These are phyloP conservation scores for Macrosiphum euphorbiae DNA, from an alignment of 2,888 invertebrate species.

Conservation along the genomic window DNA sequence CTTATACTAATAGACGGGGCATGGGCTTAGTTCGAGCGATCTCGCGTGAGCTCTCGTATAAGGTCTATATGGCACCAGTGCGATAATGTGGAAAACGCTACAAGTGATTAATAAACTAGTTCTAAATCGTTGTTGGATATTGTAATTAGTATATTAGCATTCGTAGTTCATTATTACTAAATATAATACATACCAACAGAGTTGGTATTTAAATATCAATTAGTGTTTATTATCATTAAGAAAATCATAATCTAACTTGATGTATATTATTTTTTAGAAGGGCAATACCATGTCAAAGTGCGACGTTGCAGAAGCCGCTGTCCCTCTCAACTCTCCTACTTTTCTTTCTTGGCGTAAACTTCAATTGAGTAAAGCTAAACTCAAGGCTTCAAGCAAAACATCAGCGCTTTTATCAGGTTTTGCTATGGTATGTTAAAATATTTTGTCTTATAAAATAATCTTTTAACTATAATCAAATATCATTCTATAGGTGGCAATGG, in stretches of 20 bases:
- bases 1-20: too few relatives aligned
- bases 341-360: slow-evolving; percentile 91
- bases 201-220: slow-evolving; percentile 45
- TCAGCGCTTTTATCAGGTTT: slow-evolving; percentile 97
- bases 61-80: too few relatives aligned
- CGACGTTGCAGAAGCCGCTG: slow-evolving; percentile 70
- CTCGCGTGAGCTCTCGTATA: too few relatives aligned
- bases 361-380: slow-evolving; percentile 94
- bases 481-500: slow-evolving; percentile 88
- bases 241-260: neutral
- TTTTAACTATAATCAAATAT: neutral
- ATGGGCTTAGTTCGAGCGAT: too few relatives aligned
- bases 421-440: slow-evolving; percentile 85
- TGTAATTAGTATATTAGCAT: neutral
- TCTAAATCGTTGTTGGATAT: neutral
- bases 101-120: neutral
- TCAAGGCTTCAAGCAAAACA: slow-evolving; percentile 98
- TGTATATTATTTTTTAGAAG: slow-evolving; percentile 13
- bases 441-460: neutral
- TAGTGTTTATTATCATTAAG: neutral
- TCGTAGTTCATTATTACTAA: neutral
- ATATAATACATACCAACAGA: slow-evolving; percentile 29
- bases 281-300: slow-evolving; percentile 70
- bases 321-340: slow-evolving; percentile 74
- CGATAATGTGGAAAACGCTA: too few relatives aligned